Evolutionary conservation across 2,888 invertebrate genomes (phyloP).

Genomic region (Baronia brevicornis): DNA sequence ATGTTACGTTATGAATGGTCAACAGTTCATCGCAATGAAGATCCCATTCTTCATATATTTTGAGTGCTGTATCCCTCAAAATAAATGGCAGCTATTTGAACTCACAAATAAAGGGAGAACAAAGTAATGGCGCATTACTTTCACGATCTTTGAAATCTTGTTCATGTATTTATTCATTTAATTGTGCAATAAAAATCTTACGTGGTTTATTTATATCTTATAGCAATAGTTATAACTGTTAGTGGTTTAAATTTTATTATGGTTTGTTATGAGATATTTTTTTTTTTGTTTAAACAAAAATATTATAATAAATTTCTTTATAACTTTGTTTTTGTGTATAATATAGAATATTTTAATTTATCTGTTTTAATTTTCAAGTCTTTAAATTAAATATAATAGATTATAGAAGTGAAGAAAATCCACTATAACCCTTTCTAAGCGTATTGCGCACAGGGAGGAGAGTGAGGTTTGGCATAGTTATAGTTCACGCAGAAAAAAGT

Average conservation of each 20-base stretch:
- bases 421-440: too few relatives aligned
- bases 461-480: too few relatives aligned
- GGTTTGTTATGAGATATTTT: too few relatives aligned
- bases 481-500: too few relatives aligned
- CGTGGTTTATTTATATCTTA: neutral
- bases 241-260: neutral
- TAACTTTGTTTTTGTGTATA: too few relatives aligned
- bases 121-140: slow-evolving; percentile 13
- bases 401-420: too few relatives aligned
- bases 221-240: neutral
- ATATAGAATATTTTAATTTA: too few relatives aligned
- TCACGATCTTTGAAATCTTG: slow-evolving; percentile 12
- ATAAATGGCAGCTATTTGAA: slow-evolving; percentile 13
- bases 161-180: slow-evolving; percentile 11
- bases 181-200: slow-evolving; percentile 8
- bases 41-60: slow-evolving; percentile 12
- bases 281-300: too few relatives aligned
- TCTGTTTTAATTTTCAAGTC: too few relatives aligned
- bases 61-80: slow-evolving; percentile 11
- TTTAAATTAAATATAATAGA: too few relatives aligned
- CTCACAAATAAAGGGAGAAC: slow-evolving; percentile 13
- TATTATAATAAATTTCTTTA: too few relatives aligned
- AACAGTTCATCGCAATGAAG: slow-evolving; percentile 9
- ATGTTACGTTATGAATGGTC: slow-evolving; percentile 3
- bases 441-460: too few relatives aligned